Evolutionary conservation across 2,113 vertebrate species (phyloP), one percentile per base, ranked within the genome.

Genomic region (Antechinus flavipes): DNA sequence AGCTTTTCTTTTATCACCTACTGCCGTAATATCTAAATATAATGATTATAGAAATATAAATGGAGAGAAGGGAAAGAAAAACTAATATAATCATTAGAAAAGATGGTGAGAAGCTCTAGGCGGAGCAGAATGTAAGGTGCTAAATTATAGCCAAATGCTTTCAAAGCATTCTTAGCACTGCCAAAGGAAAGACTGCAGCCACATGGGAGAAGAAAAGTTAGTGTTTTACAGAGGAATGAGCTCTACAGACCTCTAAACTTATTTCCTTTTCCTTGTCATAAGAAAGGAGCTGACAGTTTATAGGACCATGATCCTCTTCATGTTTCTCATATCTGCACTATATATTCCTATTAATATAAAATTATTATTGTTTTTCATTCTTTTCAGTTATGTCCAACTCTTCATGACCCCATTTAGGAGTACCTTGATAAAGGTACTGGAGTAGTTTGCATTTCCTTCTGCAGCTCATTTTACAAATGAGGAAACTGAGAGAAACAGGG

Each of bases 61-160:
- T 94, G 61, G 54, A 23, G 84, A 95, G 93, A 94, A 10, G 46
- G 46, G 91, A 96, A n/a, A 95, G 61, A 95, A 97, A 93, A 95
- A 89, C 30, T 55, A 94, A 95, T 94, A 11, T 1, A 90, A 27
- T 91, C 89, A 84, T 95, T 96, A 94, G 68, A 96, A 96, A 94
- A 8, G 19, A n/a, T 89, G 25, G 61, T 91, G 55, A 95, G 49
- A n/a, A 89, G 94, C 47, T 91, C 58, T 94, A 55, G 16, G 49
- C 91, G 24, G 30, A 96, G 49, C 95, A 54, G 96, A 95, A 93
- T 56, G 54, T 42, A 93, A 49, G 94, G 84, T 61, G 93, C 90
- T 97, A 92, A 96, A 96, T 54, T 95, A 49, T n/a, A 92, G 30
- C 90, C 91, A 94, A 95, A 95, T 96, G 90, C 90, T 94, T 95